Evolutionary conservation across 2,797 vertebrate species (phyloP).

Genomic region (Strix occidentalis): DNA sequence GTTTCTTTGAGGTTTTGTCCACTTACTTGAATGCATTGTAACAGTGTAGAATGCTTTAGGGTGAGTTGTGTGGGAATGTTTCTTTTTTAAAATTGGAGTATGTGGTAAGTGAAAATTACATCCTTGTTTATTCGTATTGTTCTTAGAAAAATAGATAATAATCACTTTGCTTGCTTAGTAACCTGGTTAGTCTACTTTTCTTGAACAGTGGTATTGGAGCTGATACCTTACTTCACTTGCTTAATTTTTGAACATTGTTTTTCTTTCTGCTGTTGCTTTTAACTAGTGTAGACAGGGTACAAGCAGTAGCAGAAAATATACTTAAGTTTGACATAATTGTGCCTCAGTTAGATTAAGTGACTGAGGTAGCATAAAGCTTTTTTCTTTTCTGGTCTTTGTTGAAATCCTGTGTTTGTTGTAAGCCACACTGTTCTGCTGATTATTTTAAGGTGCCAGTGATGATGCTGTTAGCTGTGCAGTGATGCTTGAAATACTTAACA

Average conservation of each 20-base stretch:
- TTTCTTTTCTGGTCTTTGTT: neutral
- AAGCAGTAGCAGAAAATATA: neutral
- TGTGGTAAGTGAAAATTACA: neutral
- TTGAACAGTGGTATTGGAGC: neutral
- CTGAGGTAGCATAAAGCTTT: neutral
- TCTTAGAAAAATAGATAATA: neutral
- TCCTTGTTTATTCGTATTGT: neutral
- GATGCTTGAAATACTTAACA: conserved; percentile 93
- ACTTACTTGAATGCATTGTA: neutral
- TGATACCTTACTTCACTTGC: neutral
- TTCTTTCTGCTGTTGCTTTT: neutral
- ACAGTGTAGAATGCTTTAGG: neutral
- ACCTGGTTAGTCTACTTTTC: neutral
- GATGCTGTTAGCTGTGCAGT: conserved; percentile 97
- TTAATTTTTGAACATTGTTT: neutral
- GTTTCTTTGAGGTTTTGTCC: neutral
- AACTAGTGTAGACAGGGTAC: neutral
- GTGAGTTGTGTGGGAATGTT: neutral
- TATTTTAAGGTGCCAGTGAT: conserved; percentile 90
- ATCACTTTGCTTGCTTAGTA: neutral
- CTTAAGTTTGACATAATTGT: neutral
- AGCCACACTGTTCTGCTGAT: neutral
- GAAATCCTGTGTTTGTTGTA: neutral
- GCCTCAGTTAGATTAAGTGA: neutral
- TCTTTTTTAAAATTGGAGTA: neutral